Base-by-base conservation (phyloP, 2,888 invertebrate species). In the Willowsia nigromaculata region DNA sequence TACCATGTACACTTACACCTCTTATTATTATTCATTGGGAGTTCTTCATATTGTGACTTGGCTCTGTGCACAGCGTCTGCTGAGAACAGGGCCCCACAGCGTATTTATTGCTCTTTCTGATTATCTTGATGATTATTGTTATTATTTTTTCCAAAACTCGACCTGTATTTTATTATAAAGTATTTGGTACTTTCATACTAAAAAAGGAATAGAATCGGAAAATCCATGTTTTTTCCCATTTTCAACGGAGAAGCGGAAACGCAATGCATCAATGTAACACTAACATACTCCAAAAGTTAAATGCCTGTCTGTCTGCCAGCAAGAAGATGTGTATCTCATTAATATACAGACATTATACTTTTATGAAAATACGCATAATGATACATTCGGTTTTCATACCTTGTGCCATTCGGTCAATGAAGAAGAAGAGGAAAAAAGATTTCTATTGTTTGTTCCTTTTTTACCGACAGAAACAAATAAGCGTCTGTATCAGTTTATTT, bases 31-130 rank as follows among this genome's bases (percentile, higher is more conserved):
- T 62, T 62, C 40, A 40, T 18, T 40, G 40, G 68, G 40, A 40
- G 68, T 68, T 40, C 40, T 68, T 68, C 50, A 15, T 6, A 6
- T 2, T 33, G 65, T 4, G 7, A 15, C n/a, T 15, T 33, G 15
- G 65, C 33, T 65, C 6, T 40, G 22, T 68, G 4, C 50, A 50
- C 6, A 71, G 22, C 84, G 78, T 65, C 85, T 85, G 85, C 68
- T 78, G 85, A 33, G 85, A 85, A 40, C 30, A 71, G 47, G 71
- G 81, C 74, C 88, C 88, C 88, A 88, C 88, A 88, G 88, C 88
- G 88, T 62, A 76, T 74, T 82, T 88, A 88, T 88, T 59, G 18
- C 37, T 56, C 37, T 71, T 88, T 74, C 59, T 82, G 88, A 88
- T 82, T 76, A 82, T 88, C 43, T 50, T 82, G 74, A 82, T 59